Evolutionary conservation across 1,140 invertebrate genomes (phyloP).

Genomic region (Drosophila baimaii): DNA sequence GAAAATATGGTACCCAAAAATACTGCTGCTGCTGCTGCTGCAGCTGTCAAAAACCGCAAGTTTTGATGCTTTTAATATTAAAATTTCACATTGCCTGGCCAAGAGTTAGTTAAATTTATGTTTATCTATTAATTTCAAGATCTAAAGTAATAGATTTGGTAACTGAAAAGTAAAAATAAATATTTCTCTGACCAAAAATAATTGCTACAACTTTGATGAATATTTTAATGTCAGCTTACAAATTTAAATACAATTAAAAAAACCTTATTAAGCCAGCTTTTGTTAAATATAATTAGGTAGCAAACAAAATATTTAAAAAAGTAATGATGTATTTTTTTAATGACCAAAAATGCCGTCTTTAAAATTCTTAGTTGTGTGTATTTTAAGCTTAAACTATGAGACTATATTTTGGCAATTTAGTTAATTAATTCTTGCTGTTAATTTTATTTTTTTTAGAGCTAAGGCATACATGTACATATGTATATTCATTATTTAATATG

Average conservation of each 20-base stretch:
- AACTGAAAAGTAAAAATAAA: no score
- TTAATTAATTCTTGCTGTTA: neutral
- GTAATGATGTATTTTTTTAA: no score
- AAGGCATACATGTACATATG: no score
- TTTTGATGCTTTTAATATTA: neutral
- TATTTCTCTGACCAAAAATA: neutral
- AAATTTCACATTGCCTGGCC: no score
- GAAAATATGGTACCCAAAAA: constrained; percentile 2
- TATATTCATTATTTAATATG: neutral
- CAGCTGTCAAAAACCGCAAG: constrained; percentile 8
- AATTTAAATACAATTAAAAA: neutral
- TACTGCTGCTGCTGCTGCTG: no score
- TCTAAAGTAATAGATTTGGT: no score
- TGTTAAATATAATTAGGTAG: no score
- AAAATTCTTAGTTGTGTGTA: neutral
- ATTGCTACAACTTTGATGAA: neutral
- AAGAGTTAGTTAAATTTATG: neutral
- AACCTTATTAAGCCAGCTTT: neutral
- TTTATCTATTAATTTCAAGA: no score
- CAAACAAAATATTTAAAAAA: no score
- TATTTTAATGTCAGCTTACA: neutral
- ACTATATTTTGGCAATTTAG: neutral
- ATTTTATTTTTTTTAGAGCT: neutral
- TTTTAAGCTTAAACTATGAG: no score
- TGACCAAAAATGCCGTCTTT: neutral